Percentiles rank a stretch among this genome's conserved stretches.
Evolutionary conservation across 2,797 vertebrate species (phyloP).

Genomic region (Mus caroli): DNA sequence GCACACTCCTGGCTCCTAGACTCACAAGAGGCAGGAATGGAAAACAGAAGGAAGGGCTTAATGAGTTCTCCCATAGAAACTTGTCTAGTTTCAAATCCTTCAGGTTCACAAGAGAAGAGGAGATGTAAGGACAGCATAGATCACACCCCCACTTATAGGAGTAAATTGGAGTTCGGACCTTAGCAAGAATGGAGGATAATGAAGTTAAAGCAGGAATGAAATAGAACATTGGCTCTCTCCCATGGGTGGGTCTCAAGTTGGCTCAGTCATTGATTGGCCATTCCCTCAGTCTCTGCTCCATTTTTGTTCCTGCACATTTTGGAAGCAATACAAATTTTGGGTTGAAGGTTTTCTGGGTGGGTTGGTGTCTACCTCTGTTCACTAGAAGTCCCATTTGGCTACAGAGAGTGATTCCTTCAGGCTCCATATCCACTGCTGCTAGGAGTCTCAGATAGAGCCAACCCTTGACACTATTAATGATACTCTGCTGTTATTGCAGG

Average conservation of each 20-base stretch:
- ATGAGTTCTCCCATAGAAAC: not conserved
- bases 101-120: not conserved
- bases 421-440: not conserved
- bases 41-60: not conserved
- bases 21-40: not conserved
- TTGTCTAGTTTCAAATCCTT: not conserved
- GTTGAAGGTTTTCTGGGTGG: not conserved
- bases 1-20: not conserved
- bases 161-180: not conserved
- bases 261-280: not conserved
- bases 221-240: not conserved
- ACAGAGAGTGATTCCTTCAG: not conserved
- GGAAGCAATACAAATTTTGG: not conserved
- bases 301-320: not conserved
- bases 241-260: not conserved
- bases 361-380: not conserved
- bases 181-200: not conserved
- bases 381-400: not conserved
- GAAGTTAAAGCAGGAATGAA: not conserved
- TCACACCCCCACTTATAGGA: not conserved
- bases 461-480: not conserved
- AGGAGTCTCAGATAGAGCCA: not conserved
- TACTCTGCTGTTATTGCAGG: not conserved
- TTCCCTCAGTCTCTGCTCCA: not conserved
- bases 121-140: not conserved